phyloP scores from a whole-genome alignment of 2,888 invertebrate genomes.

The Ochropacha duplaris region DNA sequence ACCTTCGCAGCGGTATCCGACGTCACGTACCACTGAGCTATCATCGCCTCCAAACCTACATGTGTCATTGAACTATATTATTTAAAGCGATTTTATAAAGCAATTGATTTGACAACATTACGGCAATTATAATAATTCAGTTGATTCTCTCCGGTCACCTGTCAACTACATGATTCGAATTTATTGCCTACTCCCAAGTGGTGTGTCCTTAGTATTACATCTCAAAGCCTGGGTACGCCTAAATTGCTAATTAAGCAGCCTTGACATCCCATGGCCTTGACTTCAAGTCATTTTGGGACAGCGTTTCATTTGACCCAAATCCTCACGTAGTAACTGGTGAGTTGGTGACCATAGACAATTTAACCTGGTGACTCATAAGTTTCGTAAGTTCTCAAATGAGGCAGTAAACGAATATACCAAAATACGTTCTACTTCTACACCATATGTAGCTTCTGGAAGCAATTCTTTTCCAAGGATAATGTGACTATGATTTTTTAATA shows the following conservation, averaged over 20 bases:
- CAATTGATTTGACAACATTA: constrained; percentile 9
- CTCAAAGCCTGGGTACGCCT: not conserved
- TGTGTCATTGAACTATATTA: no score
- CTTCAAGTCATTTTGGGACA: not conserved
- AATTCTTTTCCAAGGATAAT: not conserved
- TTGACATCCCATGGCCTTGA: constrained; percentile 6
- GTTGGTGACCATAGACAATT: no score
- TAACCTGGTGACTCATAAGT: not conserved
- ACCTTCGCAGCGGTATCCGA: no score
- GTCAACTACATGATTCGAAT: constrained; percentile 46
- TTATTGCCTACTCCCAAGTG: constrained; percentile 47
- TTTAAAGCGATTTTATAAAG: constrained; percentile 13
- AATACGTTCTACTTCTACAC: not conserved
- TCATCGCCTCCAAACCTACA: no score
- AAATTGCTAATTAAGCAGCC: not conserved
- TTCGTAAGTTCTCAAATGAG: not conserved
- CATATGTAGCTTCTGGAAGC: no score
- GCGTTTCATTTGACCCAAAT: not conserved
- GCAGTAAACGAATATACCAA: not conserved
- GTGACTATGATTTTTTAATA: no score
- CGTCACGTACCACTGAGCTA: no score
- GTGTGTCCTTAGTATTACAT: constrained; percentile 42
- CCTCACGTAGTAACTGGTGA: not conserved
- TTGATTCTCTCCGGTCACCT: constrained; percentile 16
- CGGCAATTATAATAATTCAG: constrained; percentile 25